A percentile compares a stretch with the other conserved stretches of the same genome.
Conservation (phyloP, 2,888 invertebrate species). For the Agelastica alni region DNA sequence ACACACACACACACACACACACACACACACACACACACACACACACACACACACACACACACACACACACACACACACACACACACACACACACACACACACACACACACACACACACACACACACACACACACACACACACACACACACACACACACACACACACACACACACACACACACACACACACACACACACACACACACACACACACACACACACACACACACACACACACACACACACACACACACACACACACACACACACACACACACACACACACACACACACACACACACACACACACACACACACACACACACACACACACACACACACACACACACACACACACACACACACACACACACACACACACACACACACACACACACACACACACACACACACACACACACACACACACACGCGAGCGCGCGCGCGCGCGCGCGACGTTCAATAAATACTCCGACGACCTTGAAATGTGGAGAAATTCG, state of each 20-base stretch:
- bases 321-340: slow-evolving; percentile 6
- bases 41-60: slow-evolving; percentile 6
- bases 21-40: slow-evolving; percentile 1
- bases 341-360: slow-evolving; percentile 5
- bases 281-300: slow-evolving; percentile 5
- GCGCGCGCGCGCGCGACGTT: neutral
- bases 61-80: slow-evolving; percentile 6
- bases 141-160: slow-evolving; percentile 2
- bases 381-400: slow-evolving; percentile 4
- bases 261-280: slow-evolving; percentile 5
- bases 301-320: slow-evolving; percentile 5
- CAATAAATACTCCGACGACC: no score
- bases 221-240: slow-evolving; percentile 8
- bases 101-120: slow-evolving; percentile 8
- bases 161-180: slow-evolving; percentile 1
- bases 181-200: slow-evolving; percentile 4
- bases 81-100: slow-evolving; percentile 6
- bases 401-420: slow-evolving; percentile 5
- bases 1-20: slow-evolving; percentile 8
- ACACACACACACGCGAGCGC: neutral
- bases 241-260: slow-evolving; percentile 5
- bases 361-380: slow-evolving; percentile 3
- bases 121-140: slow-evolving; percentile 4
- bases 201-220: slow-evolving; percentile 6
- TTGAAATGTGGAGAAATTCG: no score